phyloP scores from a whole-genome alignment of 2,113 vertebrate genomes.

The Falco punctatus region DNA sequence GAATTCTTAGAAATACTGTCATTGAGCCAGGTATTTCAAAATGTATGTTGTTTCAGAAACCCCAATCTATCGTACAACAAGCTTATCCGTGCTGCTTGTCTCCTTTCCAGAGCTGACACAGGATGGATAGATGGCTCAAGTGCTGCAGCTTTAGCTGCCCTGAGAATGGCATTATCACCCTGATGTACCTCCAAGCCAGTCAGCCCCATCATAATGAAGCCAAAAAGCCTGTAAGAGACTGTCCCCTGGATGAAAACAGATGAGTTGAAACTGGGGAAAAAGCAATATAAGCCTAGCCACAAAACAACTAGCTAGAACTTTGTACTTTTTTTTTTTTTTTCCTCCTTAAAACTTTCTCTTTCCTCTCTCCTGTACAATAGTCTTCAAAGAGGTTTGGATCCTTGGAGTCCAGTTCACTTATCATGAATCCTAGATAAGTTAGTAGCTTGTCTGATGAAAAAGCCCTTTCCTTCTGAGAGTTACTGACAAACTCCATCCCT shows the following conservation, averaged over 20 bases:
- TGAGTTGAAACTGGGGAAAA: not conserved
- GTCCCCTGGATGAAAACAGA: not conserved
- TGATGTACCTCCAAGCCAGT: not conserved
- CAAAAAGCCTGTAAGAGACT: not conserved
- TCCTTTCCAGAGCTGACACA: not conserved
- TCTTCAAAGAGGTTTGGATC: not conserved
- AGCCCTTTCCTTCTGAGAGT: not conserved
- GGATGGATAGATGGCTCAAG: not conserved
- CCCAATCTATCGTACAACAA: not conserved
- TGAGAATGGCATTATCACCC: not conserved
- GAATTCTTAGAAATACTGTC: conserved; percentile 12
- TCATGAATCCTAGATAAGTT: not conserved
- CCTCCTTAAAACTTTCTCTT: not conserved
- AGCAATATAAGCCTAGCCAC: not conserved
- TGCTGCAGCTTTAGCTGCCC: not conserved
- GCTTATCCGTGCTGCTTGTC: not conserved
- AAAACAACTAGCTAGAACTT: not conserved
- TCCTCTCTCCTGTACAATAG: not conserved
- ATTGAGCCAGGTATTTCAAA: conserved; percentile 10
- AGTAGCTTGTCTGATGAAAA: not conserved
- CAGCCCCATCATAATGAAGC: not conserved
- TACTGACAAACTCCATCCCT: not conserved
- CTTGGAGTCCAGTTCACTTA: not conserved
- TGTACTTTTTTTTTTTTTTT: not conserved
- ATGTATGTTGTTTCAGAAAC: not conserved